Conservation (phyloP, 2,888 invertebrate genomes). For the Pristionchus exspectatus region DNA sequence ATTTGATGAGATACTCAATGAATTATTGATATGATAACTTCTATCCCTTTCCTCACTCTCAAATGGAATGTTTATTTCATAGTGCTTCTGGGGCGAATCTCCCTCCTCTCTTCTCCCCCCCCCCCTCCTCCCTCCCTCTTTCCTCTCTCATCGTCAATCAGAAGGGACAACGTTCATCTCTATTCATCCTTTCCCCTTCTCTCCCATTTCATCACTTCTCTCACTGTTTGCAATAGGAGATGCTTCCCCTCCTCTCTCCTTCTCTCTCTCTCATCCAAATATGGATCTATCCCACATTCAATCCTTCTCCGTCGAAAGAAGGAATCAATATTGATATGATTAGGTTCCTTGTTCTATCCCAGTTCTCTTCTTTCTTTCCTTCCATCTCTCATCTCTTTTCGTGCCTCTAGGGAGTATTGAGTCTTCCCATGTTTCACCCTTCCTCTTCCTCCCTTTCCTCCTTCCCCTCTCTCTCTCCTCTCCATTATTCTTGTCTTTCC, state of each 20-base stretch:
- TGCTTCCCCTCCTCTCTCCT: neutral
- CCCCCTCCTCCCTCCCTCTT: neutral
- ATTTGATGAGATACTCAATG: neutral
- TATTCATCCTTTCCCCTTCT: constrained; percentile 29
- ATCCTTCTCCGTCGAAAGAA: neutral
- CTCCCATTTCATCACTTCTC: constrained; percentile 41
- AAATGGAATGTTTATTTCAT: constrained; percentile 25
- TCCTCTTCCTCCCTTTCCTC: neutral
- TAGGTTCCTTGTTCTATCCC: neutral
- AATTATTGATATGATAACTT: neutral
- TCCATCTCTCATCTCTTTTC: constrained; percentile 20
- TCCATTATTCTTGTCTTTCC: constrained; percentile 4
- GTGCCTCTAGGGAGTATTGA: constrained; percentile 38
- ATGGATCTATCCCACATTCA: neutral
- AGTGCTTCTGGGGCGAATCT: constrained; percentile 43
- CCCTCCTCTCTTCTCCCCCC: neutral
- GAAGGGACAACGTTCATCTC: constrained; percentile 32
- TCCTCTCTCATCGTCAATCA: constrained; percentile 38
- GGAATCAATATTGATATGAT: constrained; percentile 4
- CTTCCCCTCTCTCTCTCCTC: constrained; percentile 12
- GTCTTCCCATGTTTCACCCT: constrained; percentile 36
- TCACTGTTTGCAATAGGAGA: constrained; percentile 41
- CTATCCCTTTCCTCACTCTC: neutral
- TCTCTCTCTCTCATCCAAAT: constrained; percentile 11
- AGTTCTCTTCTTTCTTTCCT: neutral